These are phyloP conservation scores for Australoheros scitulus DNA, from an alignment of 2,113 vertebrate species.

Conservation along the genomic window DNA sequence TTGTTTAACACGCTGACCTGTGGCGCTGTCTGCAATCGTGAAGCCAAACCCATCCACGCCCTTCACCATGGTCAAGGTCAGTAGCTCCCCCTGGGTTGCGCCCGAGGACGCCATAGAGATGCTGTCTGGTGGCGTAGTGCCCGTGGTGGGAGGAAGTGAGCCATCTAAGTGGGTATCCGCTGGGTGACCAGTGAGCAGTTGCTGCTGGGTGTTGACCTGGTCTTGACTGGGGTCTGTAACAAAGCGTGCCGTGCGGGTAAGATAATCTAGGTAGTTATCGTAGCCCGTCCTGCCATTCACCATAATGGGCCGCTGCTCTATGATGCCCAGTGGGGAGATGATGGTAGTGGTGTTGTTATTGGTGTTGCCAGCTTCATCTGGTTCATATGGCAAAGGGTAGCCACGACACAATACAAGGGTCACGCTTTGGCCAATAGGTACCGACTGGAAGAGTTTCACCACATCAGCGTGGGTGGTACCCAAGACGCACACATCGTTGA, in stretches of 20 bases:
- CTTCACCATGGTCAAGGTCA: constrained; percentile 98
- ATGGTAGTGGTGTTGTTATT: constrained; percentile 72
- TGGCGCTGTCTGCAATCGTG: constrained; percentile 95
- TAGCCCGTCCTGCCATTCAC: constrained; percentile 95
- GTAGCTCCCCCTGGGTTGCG: constrained; percentile 92
- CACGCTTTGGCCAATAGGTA: constrained; percentile 97
- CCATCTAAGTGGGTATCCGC: constrained; percentile 93
- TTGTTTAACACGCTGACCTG: constrained; percentile 96
- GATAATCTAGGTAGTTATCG: constrained; percentile 97
- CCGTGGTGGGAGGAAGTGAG: constrained; percentile 84
- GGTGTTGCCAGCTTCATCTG: constrained; percentile 88
- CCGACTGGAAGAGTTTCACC: constrained; percentile 98
- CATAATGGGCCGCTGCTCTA: constrained; percentile 93
- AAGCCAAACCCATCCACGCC: constrained; percentile 96
- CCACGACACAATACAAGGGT: constrained; percentile 95
- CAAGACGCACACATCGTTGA: constrained; percentile 97
- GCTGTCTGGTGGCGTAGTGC: constrained; percentile 84
- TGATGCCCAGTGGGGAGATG: constrained; percentile 93
- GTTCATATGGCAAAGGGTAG: constrained; percentile 96
- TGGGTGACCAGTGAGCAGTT: constrained; percentile 86
- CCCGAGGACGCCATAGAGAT: constrained; percentile 97
- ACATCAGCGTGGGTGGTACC: constrained; percentile 98
- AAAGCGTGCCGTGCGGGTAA: constrained; percentile 93
- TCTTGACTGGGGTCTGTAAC: constrained; percentile 81
- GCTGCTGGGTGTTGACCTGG: constrained; percentile 83